Evolutionary conservation across 2,888 invertebrate species (phyloP), one percentile per base, ranked within the genome.

Genomic region (Acleris cristana): DNA sequence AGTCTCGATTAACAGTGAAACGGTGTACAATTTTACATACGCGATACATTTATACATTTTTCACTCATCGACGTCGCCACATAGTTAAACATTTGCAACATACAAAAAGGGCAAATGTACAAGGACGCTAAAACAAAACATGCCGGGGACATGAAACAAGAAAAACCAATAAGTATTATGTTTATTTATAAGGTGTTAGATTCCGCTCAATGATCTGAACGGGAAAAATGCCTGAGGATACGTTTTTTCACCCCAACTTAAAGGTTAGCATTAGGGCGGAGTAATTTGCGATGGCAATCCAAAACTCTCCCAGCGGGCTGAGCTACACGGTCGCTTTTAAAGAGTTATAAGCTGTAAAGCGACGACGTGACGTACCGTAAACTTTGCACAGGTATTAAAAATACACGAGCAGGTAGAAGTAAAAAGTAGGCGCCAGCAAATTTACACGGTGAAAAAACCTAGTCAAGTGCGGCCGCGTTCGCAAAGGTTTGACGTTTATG

Each of bases 311-410:
- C 67, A 63, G 58, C 34, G 62, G 62, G 56, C 57, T 52, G 57
- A 57, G 16, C 30, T 21, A 53, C 61, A 61, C 44, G 45, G 66
- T 63, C 61, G 62, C 53, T 53, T 67, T 65, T 67, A 53, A 57
- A 65, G 61, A 55, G 61, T 56, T 65, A 61, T 60, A 65, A 45
- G 59, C 59, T 59, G 59, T 65, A 63, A 63, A 63, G 63, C 53
- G 57, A 67, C 58, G 62, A 58, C 67, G 67, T 58, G 62, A 63
- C 67, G 67, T 58, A 61, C 62, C 21, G 55, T 67, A 63, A 67
- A 67, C 62, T 67, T 63, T 54, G 67, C 67, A 59, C 59, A 63
- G 57, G 62, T 54, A 67, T 67, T 67, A 67, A 67, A 67, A 67
- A 63, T 67, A 67, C 53, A 57, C 53, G 62, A 53, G 62, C 67